Base-by-base conservation (phyloP, 2,113 vertebrate genomes). In the Dendrocopos noguchii region DNA sequence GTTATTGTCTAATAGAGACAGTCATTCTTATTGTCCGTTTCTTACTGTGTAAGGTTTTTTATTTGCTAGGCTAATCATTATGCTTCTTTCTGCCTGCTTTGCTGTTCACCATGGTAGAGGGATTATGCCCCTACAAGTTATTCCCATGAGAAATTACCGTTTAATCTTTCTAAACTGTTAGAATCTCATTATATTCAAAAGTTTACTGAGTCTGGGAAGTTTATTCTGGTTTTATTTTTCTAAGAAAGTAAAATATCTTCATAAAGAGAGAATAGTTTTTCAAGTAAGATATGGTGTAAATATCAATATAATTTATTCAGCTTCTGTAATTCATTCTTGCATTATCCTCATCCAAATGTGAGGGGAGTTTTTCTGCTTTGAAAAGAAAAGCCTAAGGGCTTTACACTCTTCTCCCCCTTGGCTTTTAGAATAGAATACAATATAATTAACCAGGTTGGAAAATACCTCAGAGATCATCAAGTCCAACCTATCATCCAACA, bases 31-130 rank as follows among this genome's bases (percentile, higher is more conserved):
- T 29, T 83, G 4, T 22, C 47, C 67, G 4, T 47, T 88, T 75
- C 19, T 75, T 84, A 60, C 22, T 31, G 3, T 47, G 15, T 46
- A 6, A 3, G 6, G 0, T 4, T 31, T 74, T 87, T 84, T 68
- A 12, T 53, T 56, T 55, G 19, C 63, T 78, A 20, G 10, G 50
- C 12, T 52, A 24, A 52, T 52, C 7, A 6, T 12, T 24, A 52
- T 52, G 22, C n/a, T 60, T 7, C 13, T 52, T 83, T 91, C 57
- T 60, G 9, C 19, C 15, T 52, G 6, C 5, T 84, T 91, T 56
- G 10, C 29, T 77, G 21, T 44, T 74, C 12, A 14, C 7, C 3
- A 0, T 9, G 2, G 42, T 50, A 56, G 59, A 29, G 9, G 12
- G 10, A 20, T 82, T 2, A 1, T 71, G 2, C 10, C 15, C 10